Conservation (phyloP, 1,140 invertebrate genomes). For the Drosophila burlai region DNA sequence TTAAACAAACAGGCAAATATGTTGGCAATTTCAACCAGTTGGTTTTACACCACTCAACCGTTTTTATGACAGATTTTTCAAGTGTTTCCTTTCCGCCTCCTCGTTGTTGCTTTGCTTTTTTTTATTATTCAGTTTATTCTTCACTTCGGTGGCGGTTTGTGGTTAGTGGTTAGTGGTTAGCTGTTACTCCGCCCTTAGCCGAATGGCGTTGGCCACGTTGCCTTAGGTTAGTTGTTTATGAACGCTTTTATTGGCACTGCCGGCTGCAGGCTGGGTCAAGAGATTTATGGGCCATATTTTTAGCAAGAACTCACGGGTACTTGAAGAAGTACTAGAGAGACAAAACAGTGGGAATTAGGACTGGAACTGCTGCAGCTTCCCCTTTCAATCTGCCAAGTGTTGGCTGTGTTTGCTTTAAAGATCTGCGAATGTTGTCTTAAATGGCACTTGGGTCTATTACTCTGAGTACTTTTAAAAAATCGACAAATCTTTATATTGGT, state of each 20-base stretch:
- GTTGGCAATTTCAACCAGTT: slow-evolving; percentile 80
- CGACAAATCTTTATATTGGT: neutral
- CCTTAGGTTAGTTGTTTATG: slow-evolving; percentile 79
- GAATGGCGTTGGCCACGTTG: slow-evolving; percentile 44
- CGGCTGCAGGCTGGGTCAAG: slow-evolving; percentile 38
- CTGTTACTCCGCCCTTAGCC: slow-evolving; percentile 29
- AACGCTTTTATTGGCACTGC: slow-evolving; percentile 74
- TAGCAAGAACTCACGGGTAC: slow-evolving; percentile 39
- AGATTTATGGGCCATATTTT: slow-evolving; percentile 76
- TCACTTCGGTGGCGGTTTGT: slow-evolving; percentile 52
- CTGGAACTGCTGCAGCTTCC: slow-evolving; percentile 2
- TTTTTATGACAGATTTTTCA: slow-evolving; percentile 83
- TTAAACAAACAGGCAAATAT: slow-evolving; percentile 81
- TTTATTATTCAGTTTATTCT: slow-evolving; percentile 28
- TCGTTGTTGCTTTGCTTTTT: slow-evolving; percentile 23
- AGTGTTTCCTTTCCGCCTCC: slow-evolving; percentile 58
- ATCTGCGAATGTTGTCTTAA: slow-evolving; percentile 15
- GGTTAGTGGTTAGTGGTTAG: slow-evolving; percentile 49
- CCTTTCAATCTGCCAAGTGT: neutral
- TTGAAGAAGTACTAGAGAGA: slow-evolving; percentile 13
- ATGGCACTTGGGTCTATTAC: slow-evolving; percentile 8
- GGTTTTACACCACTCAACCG: slow-evolving; percentile 66
- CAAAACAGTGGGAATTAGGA: slow-evolving; percentile 23
- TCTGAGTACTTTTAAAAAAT: neutral
- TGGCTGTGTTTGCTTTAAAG: slow-evolving; percentile 10